These are phyloP conservation scores for Aplochiton taeniatus DNA, from an alignment of 2,797 vertebrate genomes.

Conservation along the genomic window DNA sequence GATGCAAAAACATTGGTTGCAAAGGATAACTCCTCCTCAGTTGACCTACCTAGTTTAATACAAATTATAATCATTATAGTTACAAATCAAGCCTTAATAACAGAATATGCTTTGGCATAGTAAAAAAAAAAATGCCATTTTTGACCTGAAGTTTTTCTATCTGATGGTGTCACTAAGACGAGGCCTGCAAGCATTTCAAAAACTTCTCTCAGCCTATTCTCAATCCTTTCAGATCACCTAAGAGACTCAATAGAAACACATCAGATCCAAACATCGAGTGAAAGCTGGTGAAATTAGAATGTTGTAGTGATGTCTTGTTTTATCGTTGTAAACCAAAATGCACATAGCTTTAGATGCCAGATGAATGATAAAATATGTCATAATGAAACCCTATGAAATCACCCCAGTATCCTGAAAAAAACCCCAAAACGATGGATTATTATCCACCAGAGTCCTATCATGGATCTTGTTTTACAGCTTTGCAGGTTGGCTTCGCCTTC, in stretches of 20 bases:
- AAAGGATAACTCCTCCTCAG: too few relatives aligned
- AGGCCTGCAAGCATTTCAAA: constrained; percentile 30
- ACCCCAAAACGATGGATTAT: constrained; percentile 33
- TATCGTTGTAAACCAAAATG: too few relatives aligned
- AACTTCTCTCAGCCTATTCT: constrained; percentile 25
- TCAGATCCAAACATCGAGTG: constrained; percentile 29
- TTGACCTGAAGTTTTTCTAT: constrained; percentile 32
- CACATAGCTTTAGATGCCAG: constrained; percentile 11
- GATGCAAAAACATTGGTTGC: too few relatives aligned
- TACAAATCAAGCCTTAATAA: too few relatives aligned
- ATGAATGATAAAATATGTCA: constrained; percentile 14
- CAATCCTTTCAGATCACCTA: constrained; percentile 21
- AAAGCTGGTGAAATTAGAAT: background rate
- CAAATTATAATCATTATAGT: too few relatives aligned
- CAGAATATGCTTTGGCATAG: too few relatives aligned
- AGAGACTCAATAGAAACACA: constrained; percentile 20
- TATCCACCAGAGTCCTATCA: constrained; percentile 22
- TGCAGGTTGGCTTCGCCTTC: constrained; percentile 30
- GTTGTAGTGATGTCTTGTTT: background rate
- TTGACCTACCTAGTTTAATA: too few relatives aligned
- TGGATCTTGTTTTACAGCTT: constrained; percentile 17
- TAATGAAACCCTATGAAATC: constrained; percentile 15
- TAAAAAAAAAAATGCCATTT: too few relatives aligned
- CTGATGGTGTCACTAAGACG: constrained; percentile 16
- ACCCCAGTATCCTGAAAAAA: constrained; percentile 20